Conservation (phyloP, 2,888 invertebrate species). For the Malacosoma neustria region DNA sequence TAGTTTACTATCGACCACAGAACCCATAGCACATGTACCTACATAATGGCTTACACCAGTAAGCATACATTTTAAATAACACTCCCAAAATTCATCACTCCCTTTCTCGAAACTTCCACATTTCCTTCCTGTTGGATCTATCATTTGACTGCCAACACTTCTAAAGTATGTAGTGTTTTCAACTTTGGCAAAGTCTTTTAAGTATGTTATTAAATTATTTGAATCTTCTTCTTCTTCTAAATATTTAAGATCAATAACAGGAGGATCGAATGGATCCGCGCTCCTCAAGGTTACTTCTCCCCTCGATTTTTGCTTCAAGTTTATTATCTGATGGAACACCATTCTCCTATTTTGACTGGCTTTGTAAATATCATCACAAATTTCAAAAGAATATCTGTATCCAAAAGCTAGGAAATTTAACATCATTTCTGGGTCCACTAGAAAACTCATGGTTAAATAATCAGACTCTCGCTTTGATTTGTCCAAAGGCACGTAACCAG, state of each 20-base stretch:
- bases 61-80: conserved; percentile 63
- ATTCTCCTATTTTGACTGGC: conserved; percentile 35
- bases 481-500: neutral
- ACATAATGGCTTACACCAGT: conserved; percentile 79
- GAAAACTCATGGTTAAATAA: neutral
- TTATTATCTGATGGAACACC: conserved; percentile 42
- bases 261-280: conserved; percentile 2
- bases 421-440: neutral
- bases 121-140: conserved; percentile 3
- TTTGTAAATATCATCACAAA: conserved; percentile 24
- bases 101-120: conserved; percentile 7
- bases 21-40: conserved; percentile 67
- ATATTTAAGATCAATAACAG: conserved; percentile 9
- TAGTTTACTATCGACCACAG: conserved; percentile 68
- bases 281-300: conserved; percentile 67
- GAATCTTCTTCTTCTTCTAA: conserved; percentile 11
- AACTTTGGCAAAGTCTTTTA: conserved; percentile 6
- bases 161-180: conserved; percentile 6
- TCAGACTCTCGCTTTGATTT: neutral
- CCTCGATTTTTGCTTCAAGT: conserved; percentile 65
- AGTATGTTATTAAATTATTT: conserved; percentile 9
- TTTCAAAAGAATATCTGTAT: conserved; percentile 1
- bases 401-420: neutral
- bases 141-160: conserved; percentile 6
- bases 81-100: conserved; percentile 40